Percentiles rank a stretch among this genome's conserved stretches.
phyloP scores from a whole-genome alignment of 1,140 invertebrate genomes.

The Drosophila rufa region DNA sequence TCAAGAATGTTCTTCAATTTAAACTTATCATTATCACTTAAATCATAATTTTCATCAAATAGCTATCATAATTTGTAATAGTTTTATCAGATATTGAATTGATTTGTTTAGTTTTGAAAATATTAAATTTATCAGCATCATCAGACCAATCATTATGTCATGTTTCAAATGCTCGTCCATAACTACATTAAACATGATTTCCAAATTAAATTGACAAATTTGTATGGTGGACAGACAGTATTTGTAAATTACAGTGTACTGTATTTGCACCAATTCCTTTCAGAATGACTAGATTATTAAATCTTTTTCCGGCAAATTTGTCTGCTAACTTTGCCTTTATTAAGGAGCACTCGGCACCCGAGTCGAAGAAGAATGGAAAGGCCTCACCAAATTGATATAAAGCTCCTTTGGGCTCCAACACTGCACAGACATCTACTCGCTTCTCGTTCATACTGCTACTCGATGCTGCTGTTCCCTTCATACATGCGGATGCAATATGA shows the following conservation, averaged over 20 bases:
- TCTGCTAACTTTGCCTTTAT: too few species aligned
- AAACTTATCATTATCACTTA: conserved; percentile 4
- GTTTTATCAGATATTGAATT: too few species aligned
- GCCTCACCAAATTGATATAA: neutral
- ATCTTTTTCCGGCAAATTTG: too few species aligned
- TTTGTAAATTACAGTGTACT: conserved; percentile 15
- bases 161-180: neutral
- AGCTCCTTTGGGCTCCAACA: too few species aligned
- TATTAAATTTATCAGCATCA: too few species aligned
- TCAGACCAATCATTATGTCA: conserved; percentile 25
- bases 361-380: too few species aligned
- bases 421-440: conserved; percentile 6
- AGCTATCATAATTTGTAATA: too few species aligned
- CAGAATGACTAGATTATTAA: neutral
- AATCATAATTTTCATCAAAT: conserved; percentile 3
- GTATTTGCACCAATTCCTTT: neutral
- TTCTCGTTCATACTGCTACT: conserved; percentile 12
- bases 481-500: too few species aligned
- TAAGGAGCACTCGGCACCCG: too few species aligned
- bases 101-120: too few species aligned
- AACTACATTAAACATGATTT: conserved; percentile 17
- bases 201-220: conserved; percentile 21
- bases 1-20: conserved; percentile 1
- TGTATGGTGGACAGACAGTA: conserved; percentile 2
- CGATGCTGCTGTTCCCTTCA: too few species aligned